Evolutionary conservation across 2,888 invertebrate species (phyloP), one percentile per base, ranked within the genome.

Genomic region (Hypomecis atomaria): DNA sequence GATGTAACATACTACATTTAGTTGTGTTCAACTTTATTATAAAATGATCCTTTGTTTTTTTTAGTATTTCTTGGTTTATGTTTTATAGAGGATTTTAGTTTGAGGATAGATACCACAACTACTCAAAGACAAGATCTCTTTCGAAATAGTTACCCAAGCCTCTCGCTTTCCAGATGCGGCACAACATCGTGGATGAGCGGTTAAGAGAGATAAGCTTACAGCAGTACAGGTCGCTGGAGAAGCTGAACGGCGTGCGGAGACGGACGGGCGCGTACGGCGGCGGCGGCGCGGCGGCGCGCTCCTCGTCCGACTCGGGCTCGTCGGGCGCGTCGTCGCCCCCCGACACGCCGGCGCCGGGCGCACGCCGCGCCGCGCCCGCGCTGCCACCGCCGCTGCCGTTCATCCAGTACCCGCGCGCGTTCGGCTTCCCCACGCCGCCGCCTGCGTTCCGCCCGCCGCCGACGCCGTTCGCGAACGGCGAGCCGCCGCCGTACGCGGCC

Each of bases 131-230:
- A 3, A 23, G 23, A 23, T 23, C 23, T 23, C 23, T 23, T 23
- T 23, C 23, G 23, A 1, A 23, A 23, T 23, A 23, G 42, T 49
- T 36, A 55, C 36, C 23, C 7, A 40, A 38, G 9, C 6, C 47
- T 50, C 43, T 6, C 10, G 6, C 40, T 23, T 82, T 83, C 4
- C 86, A 95, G 95, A 92, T 95, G 75, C 93, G 94, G 74, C 94
- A 94, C 78, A 93, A 93, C 78, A 93, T 95, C 82, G 94, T 93
- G 59, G 95, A 95, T 67, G 95, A 95, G 71, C 94, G 95, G 82
- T 84, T 95, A 74, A 91, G 94, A 65, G 95, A 95, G 66, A 82
- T 94, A 69, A 93, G 89, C 69, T 93, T 94, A 54, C 93, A 93
- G 63, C 93, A 93, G 76, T 89, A 94, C 71, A 89, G 94, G 62